Percentiles rank a stretch among this genome's conserved stretches.
These are phyloP conservation scores for Calyptomena viridis DNA, from an alignment of 2,113 vertebrate species.

Conservation along the genomic window DNA sequence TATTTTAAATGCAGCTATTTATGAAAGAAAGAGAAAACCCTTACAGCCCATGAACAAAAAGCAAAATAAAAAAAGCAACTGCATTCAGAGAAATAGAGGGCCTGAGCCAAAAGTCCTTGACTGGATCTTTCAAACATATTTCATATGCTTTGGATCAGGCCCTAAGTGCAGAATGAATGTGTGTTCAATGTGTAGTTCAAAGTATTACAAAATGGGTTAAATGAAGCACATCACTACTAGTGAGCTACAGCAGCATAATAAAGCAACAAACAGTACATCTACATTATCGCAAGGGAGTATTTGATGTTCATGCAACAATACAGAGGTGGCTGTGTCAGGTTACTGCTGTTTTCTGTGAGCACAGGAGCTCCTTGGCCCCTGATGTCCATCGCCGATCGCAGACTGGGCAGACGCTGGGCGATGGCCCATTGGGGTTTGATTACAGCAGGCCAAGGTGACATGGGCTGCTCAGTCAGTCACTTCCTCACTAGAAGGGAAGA, in stretches of 20 bases:
- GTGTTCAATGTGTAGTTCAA: not conserved
- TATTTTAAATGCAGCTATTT: slow-evolving; percentile 31
- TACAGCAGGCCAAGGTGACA: not conserved
- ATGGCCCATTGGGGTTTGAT: not conserved
- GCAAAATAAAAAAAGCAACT: not conserved
- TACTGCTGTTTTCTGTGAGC: not conserved
- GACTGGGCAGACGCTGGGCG: not conserved
- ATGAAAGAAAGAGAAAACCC: not conserved
- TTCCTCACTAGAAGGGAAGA: slow-evolving; percentile 36
- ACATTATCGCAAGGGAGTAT: not conserved
- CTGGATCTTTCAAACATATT: not conserved
- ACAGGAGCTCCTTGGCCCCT: not conserved
- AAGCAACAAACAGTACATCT: not conserved
- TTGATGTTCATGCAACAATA: not conserved
- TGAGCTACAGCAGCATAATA: not conserved
- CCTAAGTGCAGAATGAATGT: not conserved
- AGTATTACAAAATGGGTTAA: not conserved
- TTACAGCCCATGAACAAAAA: not conserved
- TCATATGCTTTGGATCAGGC: slow-evolving; percentile 19
- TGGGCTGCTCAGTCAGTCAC: slow-evolving; percentile 18
- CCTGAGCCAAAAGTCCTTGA: slow-evolving; percentile 27
- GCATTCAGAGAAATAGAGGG: slow-evolving; percentile 1
- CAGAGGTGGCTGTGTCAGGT: not conserved
- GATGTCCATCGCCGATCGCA: not conserved
- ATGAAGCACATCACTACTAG: not conserved